Evolutionary conservation across 2,888 invertebrate species (phyloP), one percentile per base, ranked within the genome.

Genomic region (Axea sp.): DNA sequence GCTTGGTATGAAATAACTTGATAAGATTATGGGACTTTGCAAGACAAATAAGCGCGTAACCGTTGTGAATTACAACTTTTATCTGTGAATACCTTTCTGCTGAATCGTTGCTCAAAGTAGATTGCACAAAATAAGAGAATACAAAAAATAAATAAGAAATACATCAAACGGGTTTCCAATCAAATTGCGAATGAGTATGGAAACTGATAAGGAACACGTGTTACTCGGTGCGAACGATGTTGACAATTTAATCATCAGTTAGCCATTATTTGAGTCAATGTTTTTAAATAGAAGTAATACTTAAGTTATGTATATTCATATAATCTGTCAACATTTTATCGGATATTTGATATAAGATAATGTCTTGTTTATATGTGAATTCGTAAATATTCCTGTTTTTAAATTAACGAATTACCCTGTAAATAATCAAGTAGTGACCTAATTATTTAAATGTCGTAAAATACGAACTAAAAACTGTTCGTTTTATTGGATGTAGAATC

Each of bases 201-300:
- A 45, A 65, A 65, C 14, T 35, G 35, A 45, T 65, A 65, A 55
- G 43, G 15, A 55, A 47, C 55, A 47, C 47, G 47, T 67, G 65
- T 47, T 47, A 1, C 30, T 19, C 2, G 26, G 11, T 5, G 19
- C 24, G 26, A 67, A 31, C 12, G 22, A 47, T 37, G 57, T 41
- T 57, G 47, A 67, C 67, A 67, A 49, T 57, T 67, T 67, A 57
- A 67, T 67, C 47, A 35, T 41, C 31, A 55, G 19, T 37, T 31
- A 7, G 1, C 33, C 5, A 47, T 39, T 39, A 57, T 65, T 67
- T 55, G 55, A 55, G 24, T 37, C 35, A 15, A 24, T 1, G 2
- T 37, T 67, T 55, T 47, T 22, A 55, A 55, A 37, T 39, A 47
- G 47, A 55, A 5, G 3, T 26, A 47, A 14, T 47, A 55, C 24